A percentile compares a stretch with the other conserved stretches of the same genome.
Evolutionary conservation across 2,113 vertebrate genomes (phyloP).

Genomic region (Cyprinus carpio): DNA sequence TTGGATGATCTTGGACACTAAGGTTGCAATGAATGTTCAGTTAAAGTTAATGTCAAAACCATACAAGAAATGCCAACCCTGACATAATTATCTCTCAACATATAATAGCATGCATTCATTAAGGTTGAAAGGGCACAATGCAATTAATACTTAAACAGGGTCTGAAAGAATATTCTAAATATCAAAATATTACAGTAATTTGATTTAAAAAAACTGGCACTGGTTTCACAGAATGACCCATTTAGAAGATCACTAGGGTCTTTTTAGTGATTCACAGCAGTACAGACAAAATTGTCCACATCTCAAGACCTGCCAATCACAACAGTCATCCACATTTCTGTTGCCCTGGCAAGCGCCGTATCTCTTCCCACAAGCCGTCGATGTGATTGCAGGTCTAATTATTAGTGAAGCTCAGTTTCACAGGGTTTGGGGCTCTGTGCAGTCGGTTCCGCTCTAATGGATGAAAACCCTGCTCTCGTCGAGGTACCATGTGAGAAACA

Average conservation of each 20-base stretch:
- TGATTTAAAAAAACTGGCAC: background rate
- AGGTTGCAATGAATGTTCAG: background rate
- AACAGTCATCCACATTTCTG: constrained; percentile 7
- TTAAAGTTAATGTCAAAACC: background rate
- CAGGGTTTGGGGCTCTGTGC: background rate
- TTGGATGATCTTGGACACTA: background rate
- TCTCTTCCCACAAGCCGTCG: constrained; percentile 18
- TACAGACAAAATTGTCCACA: background rate
- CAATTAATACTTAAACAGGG: background rate
- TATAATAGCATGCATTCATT: background rate
- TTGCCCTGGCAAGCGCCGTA: background rate
- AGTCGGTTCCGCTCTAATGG: background rate
- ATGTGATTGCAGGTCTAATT: constrained; percentile 31
- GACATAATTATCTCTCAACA: background rate
- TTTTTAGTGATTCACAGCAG: constrained; percentile 6
- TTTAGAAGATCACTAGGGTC: background rate
- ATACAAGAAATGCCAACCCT: background rate
- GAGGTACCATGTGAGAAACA: constrained; percentile 26
- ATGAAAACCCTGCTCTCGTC: background rate
- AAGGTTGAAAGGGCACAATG: background rate
- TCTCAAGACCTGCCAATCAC: background rate
- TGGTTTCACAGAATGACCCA: background rate
- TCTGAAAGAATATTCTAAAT: background rate
- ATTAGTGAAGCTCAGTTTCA: constrained; percentile 14
- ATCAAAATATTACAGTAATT: background rate